These are phyloP conservation scores for Bedellia somnulentella DNA, from an alignment of 2,888 invertebrate species.

Conservation along the genomic window DNA sequence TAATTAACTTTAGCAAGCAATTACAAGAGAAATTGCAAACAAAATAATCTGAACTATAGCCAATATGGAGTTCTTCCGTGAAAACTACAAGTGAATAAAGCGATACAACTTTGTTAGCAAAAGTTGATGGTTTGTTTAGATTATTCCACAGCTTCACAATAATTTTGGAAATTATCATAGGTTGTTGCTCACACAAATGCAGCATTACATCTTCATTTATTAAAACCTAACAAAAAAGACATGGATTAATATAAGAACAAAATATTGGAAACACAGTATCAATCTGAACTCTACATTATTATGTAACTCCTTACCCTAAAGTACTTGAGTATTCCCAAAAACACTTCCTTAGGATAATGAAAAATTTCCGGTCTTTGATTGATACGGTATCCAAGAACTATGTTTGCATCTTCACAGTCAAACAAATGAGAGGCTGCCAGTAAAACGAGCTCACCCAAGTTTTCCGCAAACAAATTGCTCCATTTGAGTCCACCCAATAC, in stretches of 20 bases:
- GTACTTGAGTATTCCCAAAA: constrained; percentile 36
- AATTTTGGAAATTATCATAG: constrained; percentile 53
- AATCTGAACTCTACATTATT: not conserved
- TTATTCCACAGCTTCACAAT: constrained; percentile 48
- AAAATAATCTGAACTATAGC: constrained; percentile 46
- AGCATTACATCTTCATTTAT: constrained; percentile 29
- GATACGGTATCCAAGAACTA: constrained; percentile 21
- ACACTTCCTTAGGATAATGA: constrained; percentile 32
- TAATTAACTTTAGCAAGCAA: constrained; percentile 53
- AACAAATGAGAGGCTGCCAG: constrained; percentile 26
- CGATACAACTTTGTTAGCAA: constrained; percentile 52
- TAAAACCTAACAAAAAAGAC: constrained; percentile 21
- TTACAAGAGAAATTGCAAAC: constrained; percentile 59
- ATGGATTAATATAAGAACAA: not conserved
- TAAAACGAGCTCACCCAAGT: constrained; percentile 36
- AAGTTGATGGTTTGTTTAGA: constrained; percentile 38
- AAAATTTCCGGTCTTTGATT: constrained; percentile 26
- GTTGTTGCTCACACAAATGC: constrained; percentile 42
- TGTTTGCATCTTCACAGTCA: constrained; percentile 27
- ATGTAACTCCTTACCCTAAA: constrained; percentile 32
- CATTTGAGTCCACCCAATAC: constrained; percentile 30
- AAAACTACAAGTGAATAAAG: constrained; percentile 62
- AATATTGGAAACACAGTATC: not conserved
- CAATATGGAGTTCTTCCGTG: constrained; percentile 35
- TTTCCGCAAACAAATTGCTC: constrained; percentile 35